Base-by-base conservation (phyloP, 2,797 vertebrate genomes). In the Onychomys arenicola region DNA sequence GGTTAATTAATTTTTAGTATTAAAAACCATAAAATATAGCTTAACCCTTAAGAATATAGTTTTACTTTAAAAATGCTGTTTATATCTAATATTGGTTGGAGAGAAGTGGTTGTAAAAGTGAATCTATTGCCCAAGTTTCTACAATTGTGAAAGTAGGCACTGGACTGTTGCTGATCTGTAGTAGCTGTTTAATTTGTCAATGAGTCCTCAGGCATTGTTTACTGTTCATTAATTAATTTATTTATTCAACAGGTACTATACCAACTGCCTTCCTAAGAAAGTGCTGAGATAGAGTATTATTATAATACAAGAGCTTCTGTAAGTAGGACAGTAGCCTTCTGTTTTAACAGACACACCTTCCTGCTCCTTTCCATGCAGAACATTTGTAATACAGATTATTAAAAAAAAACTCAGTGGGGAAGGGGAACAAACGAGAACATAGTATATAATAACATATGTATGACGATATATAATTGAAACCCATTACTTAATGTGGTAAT, bases 181-280 rank as follows among this genome's bases (percentile, higher is more conserved):
- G 40, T 93, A 93, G 46, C 77, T 91, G 84, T 67, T 90, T 90
- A 89, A 95, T 93, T 61, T 84, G 59, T 92, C 93, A 82, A 65
- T 92, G 67, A 96, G 43, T 94, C 86, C 93, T 96, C 63, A 91
- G 91, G 75, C 40, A 93, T 96, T 96, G 52, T 95, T 96, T 96
- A 96, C 88, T 95, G 83, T 95, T 97, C 43, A 98, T 91, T 96
- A 34, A 93, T 96, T 93, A 34, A 93, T 96, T 89, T 95, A 97
- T 97, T 97, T 97, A 96, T 97, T 96, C 92, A 97, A 97, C 94
- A 96, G 97, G 91, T 97, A 90, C 93, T 97, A 93, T 96, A 97
- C 55, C 96, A 97, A 75, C 96, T 97, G 91, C 65, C 89, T 78
- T 96, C 87, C 95, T 97, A 95, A 97, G 96, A 96, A 97, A 97